These are phyloP conservation scores for Oncorhynchus gorbuscha DNA, from an alignment of 2,113 vertebrate genomes.

Conservation along the genomic window DNA sequence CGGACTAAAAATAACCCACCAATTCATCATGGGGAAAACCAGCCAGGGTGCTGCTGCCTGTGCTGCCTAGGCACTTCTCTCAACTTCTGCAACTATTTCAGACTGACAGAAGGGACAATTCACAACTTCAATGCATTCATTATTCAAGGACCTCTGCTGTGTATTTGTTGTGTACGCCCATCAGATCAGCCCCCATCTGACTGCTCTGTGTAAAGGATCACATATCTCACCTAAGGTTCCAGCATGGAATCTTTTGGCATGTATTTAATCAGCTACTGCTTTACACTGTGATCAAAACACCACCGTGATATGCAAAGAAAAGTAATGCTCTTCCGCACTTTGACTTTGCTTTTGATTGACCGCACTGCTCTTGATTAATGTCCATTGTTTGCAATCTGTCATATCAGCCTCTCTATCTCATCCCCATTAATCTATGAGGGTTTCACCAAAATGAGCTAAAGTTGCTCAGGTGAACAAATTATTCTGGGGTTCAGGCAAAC, in stretches of 20 bases:
- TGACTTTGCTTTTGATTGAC: neutral
- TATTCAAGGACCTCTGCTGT: conserved; percentile 12
- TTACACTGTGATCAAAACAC: neutral
- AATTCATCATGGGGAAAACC: conserved; percentile 65
- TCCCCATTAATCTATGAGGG: neutral
- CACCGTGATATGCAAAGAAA: neutral
- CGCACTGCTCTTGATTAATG: neutral
- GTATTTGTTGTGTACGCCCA: conserved; percentile 3
- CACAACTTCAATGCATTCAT: conserved; percentile 38
- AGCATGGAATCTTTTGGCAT: too few species aligned
- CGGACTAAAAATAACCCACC: conserved; percentile 66
- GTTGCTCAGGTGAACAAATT: conserved; percentile 36
- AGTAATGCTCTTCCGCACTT: neutral
- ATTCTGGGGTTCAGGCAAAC: conserved; percentile 23
- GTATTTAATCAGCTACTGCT: too few species aligned
- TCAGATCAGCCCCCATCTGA: neutral
- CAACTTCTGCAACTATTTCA: conserved; percentile 60
- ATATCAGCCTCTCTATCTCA: neutral
- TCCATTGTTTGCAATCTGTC: conserved; percentile 9
- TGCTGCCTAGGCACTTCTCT: conserved; percentile 54
- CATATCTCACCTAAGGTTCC: conserved; percentile 2
- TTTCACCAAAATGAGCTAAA: neutral
- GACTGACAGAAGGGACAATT: conserved; percentile 46
- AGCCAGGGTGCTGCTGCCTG: conserved; percentile 30
- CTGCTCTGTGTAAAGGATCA: conserved; percentile 23